These are phyloP conservation scores for Xenopus petersii DNA, from an alignment of 2,797 vertebrate genomes.

Conservation along the genomic window DNA sequence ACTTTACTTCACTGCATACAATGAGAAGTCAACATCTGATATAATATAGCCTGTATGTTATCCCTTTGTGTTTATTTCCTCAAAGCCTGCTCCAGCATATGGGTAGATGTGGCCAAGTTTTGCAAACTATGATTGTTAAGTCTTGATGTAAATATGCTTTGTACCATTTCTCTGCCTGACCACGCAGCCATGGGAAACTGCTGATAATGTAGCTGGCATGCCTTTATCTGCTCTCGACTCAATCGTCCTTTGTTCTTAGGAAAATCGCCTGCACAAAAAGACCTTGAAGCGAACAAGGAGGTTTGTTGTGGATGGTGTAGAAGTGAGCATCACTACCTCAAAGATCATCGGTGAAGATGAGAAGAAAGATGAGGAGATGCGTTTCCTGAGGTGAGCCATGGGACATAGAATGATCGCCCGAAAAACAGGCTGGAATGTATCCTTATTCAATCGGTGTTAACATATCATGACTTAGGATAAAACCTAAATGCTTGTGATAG, in stretches of 20 bases:
- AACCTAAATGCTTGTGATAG: too few relatives aligned
- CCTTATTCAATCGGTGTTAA: too few relatives aligned
- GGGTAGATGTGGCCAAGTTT: too few relatives aligned
- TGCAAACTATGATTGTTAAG: too few relatives aligned
- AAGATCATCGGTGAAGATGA: constrained; percentile 95
- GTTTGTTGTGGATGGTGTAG: constrained; percentile 88
- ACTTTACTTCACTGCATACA: too few relatives aligned
- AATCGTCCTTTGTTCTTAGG: constrained; percentile 57
- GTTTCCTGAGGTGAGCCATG: constrained; percentile 80
- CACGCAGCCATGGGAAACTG: background rate
- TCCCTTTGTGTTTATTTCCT: too few relatives aligned
- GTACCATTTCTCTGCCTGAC: background rate
- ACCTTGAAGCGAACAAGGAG: constrained; percentile 89
- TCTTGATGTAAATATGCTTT: too few relatives aligned
- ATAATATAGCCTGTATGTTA: too few relatives aligned
- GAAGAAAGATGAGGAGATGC: constrained; percentile 96
- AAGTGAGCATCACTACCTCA: constrained; percentile 94
- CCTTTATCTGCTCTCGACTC: background rate
- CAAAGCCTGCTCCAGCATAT: too few relatives aligned
- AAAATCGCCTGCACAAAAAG: constrained; percentile 74
- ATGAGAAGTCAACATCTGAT: too few relatives aligned
- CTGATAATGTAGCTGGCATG: background rate
- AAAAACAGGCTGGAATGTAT: too few relatives aligned
- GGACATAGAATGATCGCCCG: background rate
- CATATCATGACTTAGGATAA: too few relatives aligned